Percentiles rank a stretch among this genome's conserved stretches.
These are phyloP conservation scores for Oscarella lobularis DNA, from an alignment of 37 sponge, comb jelly and placozoan genomes.

Conservation along the genomic window DNA sequence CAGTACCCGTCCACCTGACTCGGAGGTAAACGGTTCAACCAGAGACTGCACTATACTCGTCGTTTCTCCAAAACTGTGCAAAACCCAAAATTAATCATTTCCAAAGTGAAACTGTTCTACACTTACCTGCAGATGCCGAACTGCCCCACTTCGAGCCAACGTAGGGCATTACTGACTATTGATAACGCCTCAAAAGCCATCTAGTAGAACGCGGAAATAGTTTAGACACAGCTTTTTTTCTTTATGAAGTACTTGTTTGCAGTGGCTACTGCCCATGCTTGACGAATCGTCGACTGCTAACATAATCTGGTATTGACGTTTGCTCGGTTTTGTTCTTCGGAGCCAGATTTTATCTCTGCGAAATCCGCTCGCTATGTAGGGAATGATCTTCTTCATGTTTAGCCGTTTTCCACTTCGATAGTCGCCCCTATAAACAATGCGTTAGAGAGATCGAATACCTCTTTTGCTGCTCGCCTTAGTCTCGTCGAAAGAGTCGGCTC, in stretches of 20 bases:
- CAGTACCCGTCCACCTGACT: slow-evolving; percentile 42
- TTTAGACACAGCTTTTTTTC: too few relatives aligned
- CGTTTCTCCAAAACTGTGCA: slow-evolving; percentile 52
- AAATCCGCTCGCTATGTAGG: slow-evolving; percentile 92
- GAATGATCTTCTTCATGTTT: slow-evolving; percentile 87
- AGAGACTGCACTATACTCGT: slow-evolving; percentile 52
- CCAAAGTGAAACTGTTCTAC: background rate
- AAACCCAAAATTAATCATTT: background rate
- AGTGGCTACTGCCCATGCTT: slow-evolving; percentile 67
- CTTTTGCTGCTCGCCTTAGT: slow-evolving; percentile 67
- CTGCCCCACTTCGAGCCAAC: slow-evolving; percentile 67
- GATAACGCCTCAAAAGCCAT: slow-evolving; percentile 90
- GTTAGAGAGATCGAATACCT: too few relatives aligned
- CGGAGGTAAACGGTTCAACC: slow-evolving; percentile 49
- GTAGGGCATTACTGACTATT: slow-evolving; percentile 69
- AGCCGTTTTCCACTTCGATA: slow-evolving; percentile 85
- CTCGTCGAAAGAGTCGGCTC: slow-evolving; percentile 80
- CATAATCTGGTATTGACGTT: slow-evolving; percentile 79
- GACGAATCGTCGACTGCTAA: slow-evolving; percentile 88
- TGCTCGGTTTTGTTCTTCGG: slow-evolving; percentile 69
- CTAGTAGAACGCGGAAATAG: slow-evolving; percentile 18
- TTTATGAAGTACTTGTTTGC: slow-evolving; percentile 30
- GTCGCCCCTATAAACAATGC: slow-evolving; percentile 65
- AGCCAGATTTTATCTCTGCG: slow-evolving; percentile 95
- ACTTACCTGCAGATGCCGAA: slow-evolving; percentile 74